Conservation (phyloP, 2,797 vertebrate genomes). For the Amblyraja radiata region DNA sequence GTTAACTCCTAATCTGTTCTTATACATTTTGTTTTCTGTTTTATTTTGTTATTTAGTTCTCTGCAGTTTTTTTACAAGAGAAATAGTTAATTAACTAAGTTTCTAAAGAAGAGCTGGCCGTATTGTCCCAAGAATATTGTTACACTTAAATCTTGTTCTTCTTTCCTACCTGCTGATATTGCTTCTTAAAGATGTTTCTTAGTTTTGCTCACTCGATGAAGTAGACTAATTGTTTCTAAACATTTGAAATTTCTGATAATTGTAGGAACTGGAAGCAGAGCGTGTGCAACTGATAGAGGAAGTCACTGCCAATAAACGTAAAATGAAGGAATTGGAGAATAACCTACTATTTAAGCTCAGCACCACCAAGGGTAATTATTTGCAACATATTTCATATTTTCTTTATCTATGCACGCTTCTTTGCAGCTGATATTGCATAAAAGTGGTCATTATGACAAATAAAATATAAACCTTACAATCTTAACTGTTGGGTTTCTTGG, state of each 20-base stretch:
- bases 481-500: no score
- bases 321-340: conserved; percentile 67
- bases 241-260: not conserved
- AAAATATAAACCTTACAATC: not conserved
- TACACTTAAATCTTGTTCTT: not conserved
- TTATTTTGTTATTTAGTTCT: not conserved
- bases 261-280: conserved; percentile 61
- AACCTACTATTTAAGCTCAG: conserved; percentile 64
- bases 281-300: conserved; percentile 62
- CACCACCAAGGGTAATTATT: conserved; percentile 55
- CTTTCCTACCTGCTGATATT: not conserved
- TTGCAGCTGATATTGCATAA: not conserved
- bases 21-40: not conserved
- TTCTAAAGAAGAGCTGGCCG: not conserved
- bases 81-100: not conserved
- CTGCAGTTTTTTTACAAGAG: not conserved
- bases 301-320: conserved; percentile 61
- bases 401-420: not conserved
- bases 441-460: not conserved
- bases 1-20: not conserved
- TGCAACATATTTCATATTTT: not conserved
- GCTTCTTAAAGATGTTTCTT: not conserved
- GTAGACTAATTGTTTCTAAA: conserved; percentile 23
- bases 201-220: not conserved
- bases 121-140: not conserved